Base-by-base conservation (phyloP, 2,113 vertebrate genomes). In the Sebastes fasciatus region DNA sequence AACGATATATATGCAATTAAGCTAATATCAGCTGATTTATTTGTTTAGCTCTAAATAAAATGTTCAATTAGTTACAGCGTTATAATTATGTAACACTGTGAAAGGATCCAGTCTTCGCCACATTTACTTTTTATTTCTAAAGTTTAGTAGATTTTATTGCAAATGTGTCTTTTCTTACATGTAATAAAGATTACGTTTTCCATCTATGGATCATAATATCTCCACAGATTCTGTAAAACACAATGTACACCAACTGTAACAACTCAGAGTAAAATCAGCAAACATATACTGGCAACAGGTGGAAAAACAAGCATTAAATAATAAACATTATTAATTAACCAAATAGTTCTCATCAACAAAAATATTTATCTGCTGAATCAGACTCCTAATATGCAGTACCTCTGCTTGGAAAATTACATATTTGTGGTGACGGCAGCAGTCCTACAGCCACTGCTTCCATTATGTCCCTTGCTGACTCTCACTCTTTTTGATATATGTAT, bases 401-500 rank as follows among this genome's bases (percentile, higher is more conserved):
- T 55, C 49, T 48, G 11, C 19, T 57, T 51, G 19, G 72, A n/a
- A 34, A 45, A 51, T 66, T 0, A 84, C 16, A 12, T 7, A 65
- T 76, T 13, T 67, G 46, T 81, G 26, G n/a, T 58, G 26, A 51
- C 10, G 4, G 17, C 63, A 63, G 64, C 46, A 63, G 69, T 43
- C 26, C 74, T 52, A 42, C 4, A 67, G 45, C 19, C 40, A 68
- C 48, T 26, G 26, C 46, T 21, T 57, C 13, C 51, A 60, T 61
- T 21, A 34, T 12, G 45, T 43, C 42, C 21, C 2, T 21, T n/a
- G 73, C 73, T 77, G 54, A 70, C n/a, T 74, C 61, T 23, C 12
- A 45, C 11, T 71, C 17, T 51, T 69, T 78, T 67, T 23, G 58
- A 70, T 69, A 45, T 45, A 57, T 70, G 16, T 61, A 65, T 61